Conservation (phyloP, 2,888 invertebrate species). For the Pollenia griseotomentosa region DNA sequence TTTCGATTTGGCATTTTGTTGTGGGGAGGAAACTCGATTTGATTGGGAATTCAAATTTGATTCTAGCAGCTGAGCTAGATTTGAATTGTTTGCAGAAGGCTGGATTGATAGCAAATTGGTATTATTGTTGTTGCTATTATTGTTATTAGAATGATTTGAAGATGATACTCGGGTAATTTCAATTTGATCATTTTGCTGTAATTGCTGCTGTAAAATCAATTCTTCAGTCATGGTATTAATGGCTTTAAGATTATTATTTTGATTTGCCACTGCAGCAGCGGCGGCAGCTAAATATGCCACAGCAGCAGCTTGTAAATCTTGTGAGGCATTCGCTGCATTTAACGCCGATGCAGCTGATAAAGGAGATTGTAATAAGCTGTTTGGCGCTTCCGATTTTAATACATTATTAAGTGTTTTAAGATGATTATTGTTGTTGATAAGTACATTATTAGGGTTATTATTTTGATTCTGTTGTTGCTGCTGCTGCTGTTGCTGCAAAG, state of each 20-base stretch:
- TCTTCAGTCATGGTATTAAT: constrained; percentile 76
- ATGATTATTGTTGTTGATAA: constrained; percentile 72
- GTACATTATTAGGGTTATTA: constrained; percentile 62
- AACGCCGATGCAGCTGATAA: constrained; percentile 75
- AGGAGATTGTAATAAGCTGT: constrained; percentile 73
- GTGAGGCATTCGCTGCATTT: constrained; percentile 79
- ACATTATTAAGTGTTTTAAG: constrained; percentile 72
- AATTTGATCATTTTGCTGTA: constrained; percentile 82
- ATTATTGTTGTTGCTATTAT: constrained; percentile 21
- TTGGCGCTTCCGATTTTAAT: constrained; percentile 76
- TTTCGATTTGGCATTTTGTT: constrained; percentile 84
- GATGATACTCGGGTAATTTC: constrained; percentile 81
- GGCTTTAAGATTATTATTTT: constrained; percentile 64
- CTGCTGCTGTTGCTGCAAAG: constrained; percentile 69
- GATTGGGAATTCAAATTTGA: constrained; percentile 51
- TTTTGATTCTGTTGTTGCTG: constrained; percentile 71
- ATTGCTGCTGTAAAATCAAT: constrained; percentile 76
- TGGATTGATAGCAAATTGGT: constrained; percentile 42
- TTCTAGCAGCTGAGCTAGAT: constrained; percentile 74
- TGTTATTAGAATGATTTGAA: constrained; percentile 38
- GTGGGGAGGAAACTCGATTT: constrained; percentile 56
- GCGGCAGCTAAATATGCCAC: constrained; percentile 79
- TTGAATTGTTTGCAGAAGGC: constrained; percentile 58
- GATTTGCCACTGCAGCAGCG: constrained; percentile 77
- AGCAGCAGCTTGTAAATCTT: constrained; percentile 80